Evolutionary conservation across 2,797 vertebrate species (phyloP).

Genomic region (Morelia viridis): DNA sequence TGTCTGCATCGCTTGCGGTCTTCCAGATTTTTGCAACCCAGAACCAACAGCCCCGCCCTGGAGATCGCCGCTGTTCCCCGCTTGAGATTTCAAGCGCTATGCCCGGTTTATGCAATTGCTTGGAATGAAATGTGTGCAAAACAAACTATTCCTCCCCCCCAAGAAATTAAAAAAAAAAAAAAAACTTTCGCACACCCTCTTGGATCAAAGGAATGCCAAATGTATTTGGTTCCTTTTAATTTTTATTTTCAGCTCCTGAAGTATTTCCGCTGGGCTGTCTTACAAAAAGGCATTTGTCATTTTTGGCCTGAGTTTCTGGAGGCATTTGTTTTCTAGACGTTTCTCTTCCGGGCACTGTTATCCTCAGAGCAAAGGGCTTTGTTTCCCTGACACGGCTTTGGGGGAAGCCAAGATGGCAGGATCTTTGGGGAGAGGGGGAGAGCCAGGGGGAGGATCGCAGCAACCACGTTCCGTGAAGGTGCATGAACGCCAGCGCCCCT

Average conservation of each 20-base stretch:
- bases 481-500: no score
- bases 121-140: background rate
- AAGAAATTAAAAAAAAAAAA: background rate
- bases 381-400: background rate
- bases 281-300: constrained; percentile 11
- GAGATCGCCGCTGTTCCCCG: no score
- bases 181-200: background rate
- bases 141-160: background rate
- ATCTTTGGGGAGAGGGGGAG: background rate
- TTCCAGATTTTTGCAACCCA: background rate
- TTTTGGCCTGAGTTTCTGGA: background rate
- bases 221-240: constrained; percentile 43
- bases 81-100: background rate
- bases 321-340: background rate
- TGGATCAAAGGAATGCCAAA: constrained; percentile 44
- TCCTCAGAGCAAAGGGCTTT: constrained; percentile 9
- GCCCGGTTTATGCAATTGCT: background rate
- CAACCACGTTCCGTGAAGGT: background rate
- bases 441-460: background rate
- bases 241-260: constrained; percentile 29
- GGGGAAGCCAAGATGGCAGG: background rate
- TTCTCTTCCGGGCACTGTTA: background rate
- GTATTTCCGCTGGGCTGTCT: background rate
- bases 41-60: background rate
- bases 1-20: background rate